These are phyloP conservation scores for Mionectes macconnelli DNA, from an alignment of 2,113 vertebrate genomes.

Conservation along the genomic window DNA sequence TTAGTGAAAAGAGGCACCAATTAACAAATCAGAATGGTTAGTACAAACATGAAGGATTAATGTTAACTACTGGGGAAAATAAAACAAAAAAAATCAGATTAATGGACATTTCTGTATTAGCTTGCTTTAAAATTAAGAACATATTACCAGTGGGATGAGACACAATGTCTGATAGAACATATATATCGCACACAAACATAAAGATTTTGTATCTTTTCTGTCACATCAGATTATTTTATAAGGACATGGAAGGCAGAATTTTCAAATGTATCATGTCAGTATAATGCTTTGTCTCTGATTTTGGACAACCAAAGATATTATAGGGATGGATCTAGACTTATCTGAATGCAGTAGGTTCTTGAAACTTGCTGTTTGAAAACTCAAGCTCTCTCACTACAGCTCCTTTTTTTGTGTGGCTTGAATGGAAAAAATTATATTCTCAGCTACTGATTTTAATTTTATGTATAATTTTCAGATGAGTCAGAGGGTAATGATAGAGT, in stretches of 20 bases:
- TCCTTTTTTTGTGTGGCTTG: neutral
- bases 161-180: neutral
- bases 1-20: too few relatives aligned
- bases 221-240: neutral
- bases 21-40: neutral
- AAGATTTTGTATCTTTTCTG: neutral
- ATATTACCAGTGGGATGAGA: neutral
- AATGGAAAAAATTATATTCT: slow-evolving; percentile 3
- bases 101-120: neutral
- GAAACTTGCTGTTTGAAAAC: neutral
- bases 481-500: slow-evolving; percentile 42
- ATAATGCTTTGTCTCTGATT: neutral
- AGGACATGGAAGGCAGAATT: neutral
- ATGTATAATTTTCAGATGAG: slow-evolving; percentile 28
- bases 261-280: neutral
- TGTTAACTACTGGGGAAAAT: neutral
- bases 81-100: neutral
- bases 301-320: neutral
- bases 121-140: neutral
- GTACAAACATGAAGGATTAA: neutral
- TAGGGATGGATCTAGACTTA: neutral
- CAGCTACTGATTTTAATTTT: slow-evolving; percentile 45
- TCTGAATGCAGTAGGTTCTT: neutral
- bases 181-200: neutral
- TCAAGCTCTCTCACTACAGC: neutral